Conservation (phyloP, 2,888 invertebrate genomes). For the Xylophagus ater region DNA sequence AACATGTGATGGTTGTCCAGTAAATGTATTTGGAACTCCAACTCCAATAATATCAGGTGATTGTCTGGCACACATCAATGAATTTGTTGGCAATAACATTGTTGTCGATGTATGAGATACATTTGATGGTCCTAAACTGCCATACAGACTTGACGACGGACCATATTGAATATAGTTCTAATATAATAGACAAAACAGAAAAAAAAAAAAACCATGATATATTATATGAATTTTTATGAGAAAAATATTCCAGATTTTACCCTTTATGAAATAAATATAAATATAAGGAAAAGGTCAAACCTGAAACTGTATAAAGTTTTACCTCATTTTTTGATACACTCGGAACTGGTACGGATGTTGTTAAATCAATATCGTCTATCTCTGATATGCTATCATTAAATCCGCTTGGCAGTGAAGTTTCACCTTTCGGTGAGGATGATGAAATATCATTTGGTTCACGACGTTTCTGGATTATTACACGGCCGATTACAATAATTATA, state of each 20-base stretch:
- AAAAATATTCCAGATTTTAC: too few relatives aligned
- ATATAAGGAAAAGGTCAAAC: neutral
- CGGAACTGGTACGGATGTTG: slow-evolving; percentile 47
- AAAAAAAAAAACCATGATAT: too few relatives aligned
- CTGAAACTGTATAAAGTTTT: slow-evolving; percentile 16
- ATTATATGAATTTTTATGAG: too few relatives aligned
- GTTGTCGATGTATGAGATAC: slow-evolving; percentile 27
- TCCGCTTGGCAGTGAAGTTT: slow-evolving; percentile 68
- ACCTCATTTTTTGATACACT: slow-evolving; percentile 39
- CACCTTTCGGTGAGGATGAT: slow-evolving; percentile 51
- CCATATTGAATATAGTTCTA: slow-evolving; percentile 37
- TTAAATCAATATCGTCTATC: slow-evolving; percentile 60
- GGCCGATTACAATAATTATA: slow-evolving; percentile 55
- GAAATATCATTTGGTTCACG: slow-evolving; percentile 43
- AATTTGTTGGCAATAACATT: slow-evolving; percentile 25
- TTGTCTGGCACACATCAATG: slow-evolving; percentile 26
- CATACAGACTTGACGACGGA: slow-evolving; percentile 32
- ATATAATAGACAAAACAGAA: too few relatives aligned
- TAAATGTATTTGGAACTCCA: slow-evolving; percentile 30
- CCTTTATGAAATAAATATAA: neutral
- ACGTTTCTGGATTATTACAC: slow-evolving; percentile 57
- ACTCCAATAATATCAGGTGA: slow-evolving; percentile 37
- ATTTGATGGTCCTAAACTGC: slow-evolving; percentile 29
- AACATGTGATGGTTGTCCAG: slow-evolving; percentile 21
- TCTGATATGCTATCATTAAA: slow-evolving; percentile 79